A percentile compares a stretch with the other conserved stretches of the same genome.
Evolutionary conservation across 2,797 vertebrate species (phyloP).

Genomic region (Galaxias olidus): DNA sequence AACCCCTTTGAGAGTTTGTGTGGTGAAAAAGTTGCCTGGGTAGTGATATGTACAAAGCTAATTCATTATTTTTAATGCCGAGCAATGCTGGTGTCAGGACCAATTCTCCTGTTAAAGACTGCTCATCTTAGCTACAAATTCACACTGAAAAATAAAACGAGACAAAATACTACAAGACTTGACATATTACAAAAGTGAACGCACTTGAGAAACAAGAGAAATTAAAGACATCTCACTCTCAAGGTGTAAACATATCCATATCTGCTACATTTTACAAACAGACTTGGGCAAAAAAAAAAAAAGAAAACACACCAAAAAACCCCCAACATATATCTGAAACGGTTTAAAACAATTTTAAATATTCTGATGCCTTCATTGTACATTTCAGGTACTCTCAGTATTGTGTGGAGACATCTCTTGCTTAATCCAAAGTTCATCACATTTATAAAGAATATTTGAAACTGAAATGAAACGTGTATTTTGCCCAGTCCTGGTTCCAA

Average conservation of each 20-base stretch:
- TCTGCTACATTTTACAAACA: constrained; percentile 58
- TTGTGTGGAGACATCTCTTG: too few relatives aligned
- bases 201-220: constrained; percentile 61
- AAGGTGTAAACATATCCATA: constrained; percentile 74
- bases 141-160: constrained; percentile 40
- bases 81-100: constrained; percentile 73
- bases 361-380: too few relatives aligned
- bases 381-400: too few relatives aligned
- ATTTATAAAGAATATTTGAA: too few relatives aligned
- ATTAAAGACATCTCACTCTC: constrained; percentile 52
- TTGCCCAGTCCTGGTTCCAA: too few relatives aligned
- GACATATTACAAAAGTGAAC: constrained; percentile 43
- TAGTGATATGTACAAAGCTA: constrained; percentile 61
- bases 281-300: too few relatives aligned
- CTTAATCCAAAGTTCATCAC: too few relatives aligned
- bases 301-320: too few relatives aligned
- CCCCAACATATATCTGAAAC: too few relatives aligned
- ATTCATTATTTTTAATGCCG: constrained; percentile 33
- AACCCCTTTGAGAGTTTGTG: constrained; percentile 35
- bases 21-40: constrained; percentile 47
- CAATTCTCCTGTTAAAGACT: constrained; percentile 42
- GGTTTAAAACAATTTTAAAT: too few relatives aligned
- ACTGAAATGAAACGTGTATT: too few relatives aligned
- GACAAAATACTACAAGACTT: constrained; percentile 41
- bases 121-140: constrained; percentile 57